These are phyloP conservation scores for Amphipoea oculea DNA, from an alignment of 2,888 invertebrate species.

Conservation along the genomic window DNA sequence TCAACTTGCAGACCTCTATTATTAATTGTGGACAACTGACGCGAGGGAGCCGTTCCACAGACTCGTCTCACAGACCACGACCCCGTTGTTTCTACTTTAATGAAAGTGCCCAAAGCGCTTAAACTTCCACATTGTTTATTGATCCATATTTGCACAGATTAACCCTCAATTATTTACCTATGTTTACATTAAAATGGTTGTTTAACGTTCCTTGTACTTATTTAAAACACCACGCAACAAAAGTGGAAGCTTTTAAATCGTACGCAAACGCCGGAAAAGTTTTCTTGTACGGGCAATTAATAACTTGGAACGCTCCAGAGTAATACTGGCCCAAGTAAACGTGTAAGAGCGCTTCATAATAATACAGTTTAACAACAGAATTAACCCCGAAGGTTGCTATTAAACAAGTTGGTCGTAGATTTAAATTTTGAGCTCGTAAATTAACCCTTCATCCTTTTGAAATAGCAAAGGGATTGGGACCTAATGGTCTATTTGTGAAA, in stretches of 20 bases:
- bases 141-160: conserved; percentile 72
- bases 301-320: conserved; percentile 62
- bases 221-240: conserved; percentile 50
- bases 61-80: conserved; percentile 68
- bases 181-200: conserved; percentile 42
- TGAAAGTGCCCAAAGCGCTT: conserved; percentile 76
- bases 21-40: conserved; percentile 88
- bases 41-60: conserved; percentile 77
- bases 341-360: conserved; percentile 79
- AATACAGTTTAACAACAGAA: conserved; percentile 86
- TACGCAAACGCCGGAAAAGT: conserved; percentile 64
- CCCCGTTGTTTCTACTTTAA: conserved; percentile 81
- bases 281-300: conserved; percentile 66
- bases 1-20: conserved; percentile 88
- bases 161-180: conserved; percentile 59
- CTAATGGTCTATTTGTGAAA: conserved; percentile 90
- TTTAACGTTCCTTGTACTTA: conserved; percentile 32
- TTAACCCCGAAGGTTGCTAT: conserved; percentile 87
- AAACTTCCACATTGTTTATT: conserved; percentile 74
- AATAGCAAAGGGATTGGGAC: conserved; percentile 90
- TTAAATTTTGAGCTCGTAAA: conserved; percentile 90
- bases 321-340: conserved; percentile 68
- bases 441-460: conserved; percentile 90
- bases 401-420: conserved; percentile 89
- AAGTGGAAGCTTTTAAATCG: conserved; percentile 64